These are phyloP conservation scores for Turdus rufiventris DNA, from an alignment of 2,113 vertebrate species.

Conservation along the genomic window DNA sequence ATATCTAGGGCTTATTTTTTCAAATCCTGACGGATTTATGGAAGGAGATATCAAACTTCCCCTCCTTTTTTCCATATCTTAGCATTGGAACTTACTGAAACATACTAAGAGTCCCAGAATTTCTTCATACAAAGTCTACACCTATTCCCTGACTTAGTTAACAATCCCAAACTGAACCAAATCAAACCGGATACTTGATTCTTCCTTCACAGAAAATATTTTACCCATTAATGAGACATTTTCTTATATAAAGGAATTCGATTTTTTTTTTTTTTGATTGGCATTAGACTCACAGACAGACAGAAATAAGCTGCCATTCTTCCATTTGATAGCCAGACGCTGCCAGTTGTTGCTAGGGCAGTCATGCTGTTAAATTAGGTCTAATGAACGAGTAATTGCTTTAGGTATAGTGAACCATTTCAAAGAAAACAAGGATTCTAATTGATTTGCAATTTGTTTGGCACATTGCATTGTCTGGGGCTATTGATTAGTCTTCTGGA, in stretches of 20 bases:
- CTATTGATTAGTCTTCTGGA: constrained; percentile 97
- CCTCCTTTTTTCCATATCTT: background rate
- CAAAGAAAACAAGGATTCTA: constrained; percentile 99
- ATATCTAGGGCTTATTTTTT: background rate
- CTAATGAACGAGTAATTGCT: constrained; percentile 99
- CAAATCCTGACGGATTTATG: background rate
- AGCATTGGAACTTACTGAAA: background rate
- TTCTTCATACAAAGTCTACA: background rate
- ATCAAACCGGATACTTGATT: constrained; percentile 4
- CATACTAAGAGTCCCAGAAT: background rate
- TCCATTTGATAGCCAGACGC: constrained; percentile 81
- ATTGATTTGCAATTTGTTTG: constrained; percentile 99
- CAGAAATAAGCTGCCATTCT: constrained; percentile 86
- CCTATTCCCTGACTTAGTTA: background rate
- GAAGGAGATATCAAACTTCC: background rate
- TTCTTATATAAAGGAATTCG: constrained; percentile 75
- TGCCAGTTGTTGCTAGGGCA: constrained; percentile 88
- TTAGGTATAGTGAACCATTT: constrained; percentile 96
- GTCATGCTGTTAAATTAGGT: constrained; percentile 95
- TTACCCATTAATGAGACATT: constrained; percentile 68
- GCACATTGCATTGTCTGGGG: constrained; percentile 89
- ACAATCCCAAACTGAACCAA: background rate
- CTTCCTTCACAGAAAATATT: constrained; percentile 63
- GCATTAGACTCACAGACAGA: constrained; percentile 77
- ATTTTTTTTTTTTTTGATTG: constrained; percentile 71